Percentiles rank a stretch among this genome's conserved stretches.
Conservation (phyloP, 2,888 invertebrate species). For the Mythimna pallens region DNA sequence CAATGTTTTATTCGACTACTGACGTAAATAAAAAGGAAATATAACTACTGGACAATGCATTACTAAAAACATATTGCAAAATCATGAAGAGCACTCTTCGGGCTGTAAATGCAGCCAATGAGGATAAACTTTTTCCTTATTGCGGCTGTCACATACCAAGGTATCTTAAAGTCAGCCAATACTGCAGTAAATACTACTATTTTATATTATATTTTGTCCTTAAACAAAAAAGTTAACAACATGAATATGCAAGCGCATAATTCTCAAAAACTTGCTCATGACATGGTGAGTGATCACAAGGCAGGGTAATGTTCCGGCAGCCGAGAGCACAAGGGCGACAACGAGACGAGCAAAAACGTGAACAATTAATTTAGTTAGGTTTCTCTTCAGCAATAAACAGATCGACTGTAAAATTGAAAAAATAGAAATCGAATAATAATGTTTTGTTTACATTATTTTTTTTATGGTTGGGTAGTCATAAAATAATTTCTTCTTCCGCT, state of each 20-base stretch:
- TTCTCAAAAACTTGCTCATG: slow-evolving; percentile 48
- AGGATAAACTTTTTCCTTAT: slow-evolving; percentile 19
- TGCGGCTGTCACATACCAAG: slow-evolving; percentile 2
- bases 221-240: slow-evolving; percentile 17
- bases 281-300: slow-evolving; percentile 18
- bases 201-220: slow-evolving; percentile 3
- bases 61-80: neutral
- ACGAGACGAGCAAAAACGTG: slow-evolving; percentile 27
- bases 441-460: no score
- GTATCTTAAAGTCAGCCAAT: slow-evolving; percentile 8
- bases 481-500: no score
- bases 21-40: neutral
- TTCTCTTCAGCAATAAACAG: neutral
- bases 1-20: neutral
- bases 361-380: slow-evolving; percentile 1
- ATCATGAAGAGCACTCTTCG: neutral
- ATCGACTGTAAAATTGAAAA: neutral
- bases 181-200: neutral
- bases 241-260: slow-evolving; percentile 44
- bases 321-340: slow-evolving; percentile 28
- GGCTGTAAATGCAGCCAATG: slow-evolving; percentile 1
- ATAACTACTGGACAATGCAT: no score
- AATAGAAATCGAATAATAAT: neutral
- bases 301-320: slow-evolving; percentile 41
- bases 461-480: no score